A percentile compares a stretch with the other conserved stretches of the same genome.
Conservation (phyloP, 2,113 vertebrate species). For the Himantopus leucocephalus region DNA sequence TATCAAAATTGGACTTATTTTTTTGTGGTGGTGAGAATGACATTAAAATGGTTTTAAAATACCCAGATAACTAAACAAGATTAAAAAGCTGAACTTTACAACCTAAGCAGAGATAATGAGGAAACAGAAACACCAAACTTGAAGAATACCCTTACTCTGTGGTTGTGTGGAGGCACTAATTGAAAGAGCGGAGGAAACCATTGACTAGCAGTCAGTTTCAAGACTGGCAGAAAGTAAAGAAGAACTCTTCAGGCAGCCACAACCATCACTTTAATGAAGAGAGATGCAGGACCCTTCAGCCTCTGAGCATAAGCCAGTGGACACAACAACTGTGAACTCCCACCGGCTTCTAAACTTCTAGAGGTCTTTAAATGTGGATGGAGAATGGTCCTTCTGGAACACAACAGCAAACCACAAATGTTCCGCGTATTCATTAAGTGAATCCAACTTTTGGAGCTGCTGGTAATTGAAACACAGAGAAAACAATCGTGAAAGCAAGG, state of each 20-base stretch:
- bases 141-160: neutral
- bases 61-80: conserved; percentile 28
- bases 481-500: neutral
- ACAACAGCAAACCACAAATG: neutral
- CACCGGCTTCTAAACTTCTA: neutral
- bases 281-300: neutral
- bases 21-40: conserved; percentile 9
- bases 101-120: neutral
- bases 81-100: neutral
- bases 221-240: neutral
- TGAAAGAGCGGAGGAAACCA: neutral
- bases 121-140: neutral
- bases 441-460: neutral
- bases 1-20: conserved; percentile 48
- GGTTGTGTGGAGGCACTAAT: neutral
- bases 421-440: neutral
- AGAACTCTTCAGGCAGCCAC: neutral
- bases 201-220: neutral
- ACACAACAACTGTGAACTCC: neutral
- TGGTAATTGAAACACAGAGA: neutral
- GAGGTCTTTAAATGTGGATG: neutral
- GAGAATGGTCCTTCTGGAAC: neutral
- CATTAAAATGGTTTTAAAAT: conserved; percentile 36
- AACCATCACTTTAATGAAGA: neutral
- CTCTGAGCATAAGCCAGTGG: neutral